A percentile compares a stretch with the other conserved stretches of the same genome.
Evolutionary conservation across 2,797 vertebrate genomes (phyloP).

Genomic region (Balearica regulorum): DNA sequence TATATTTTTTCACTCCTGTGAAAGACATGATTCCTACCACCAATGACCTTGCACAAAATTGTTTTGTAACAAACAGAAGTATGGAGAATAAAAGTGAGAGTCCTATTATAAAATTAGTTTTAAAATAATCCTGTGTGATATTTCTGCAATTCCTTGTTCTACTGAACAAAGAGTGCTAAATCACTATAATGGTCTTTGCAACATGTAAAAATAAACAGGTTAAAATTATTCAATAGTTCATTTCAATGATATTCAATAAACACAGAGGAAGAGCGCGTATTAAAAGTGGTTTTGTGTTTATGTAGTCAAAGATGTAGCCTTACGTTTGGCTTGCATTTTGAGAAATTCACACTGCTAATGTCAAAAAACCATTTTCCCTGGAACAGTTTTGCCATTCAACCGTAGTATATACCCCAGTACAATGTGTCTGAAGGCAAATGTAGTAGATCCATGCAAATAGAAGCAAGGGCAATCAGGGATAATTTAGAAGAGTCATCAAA

Average conservation of each 20-base stretch:
- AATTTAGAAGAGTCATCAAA: background rate
- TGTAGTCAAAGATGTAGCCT: background rate
- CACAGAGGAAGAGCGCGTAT: background rate
- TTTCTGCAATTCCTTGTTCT: background rate
- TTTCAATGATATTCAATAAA: background rate
- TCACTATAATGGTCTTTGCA: background rate
- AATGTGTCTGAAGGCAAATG: background rate
- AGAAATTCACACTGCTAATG: background rate
- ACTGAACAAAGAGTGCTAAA: background rate
- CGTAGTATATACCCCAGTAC: background rate
- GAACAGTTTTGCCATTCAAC: background rate
- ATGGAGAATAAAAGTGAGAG: background rate
- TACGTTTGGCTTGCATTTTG: background rate
- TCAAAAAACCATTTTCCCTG: background rate
- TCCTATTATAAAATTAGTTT: background rate
- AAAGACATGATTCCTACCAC: background rate
- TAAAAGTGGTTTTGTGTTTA: background rate
- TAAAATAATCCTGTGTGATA: background rate
- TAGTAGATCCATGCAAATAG: background rate
- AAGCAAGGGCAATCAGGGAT: background rate
- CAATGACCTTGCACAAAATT: background rate
- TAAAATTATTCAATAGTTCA: background rate
- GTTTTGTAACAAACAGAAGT: background rate
- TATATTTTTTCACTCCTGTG: background rate
- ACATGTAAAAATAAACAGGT: background rate